Evolutionary conservation across 2,888 invertebrate genomes (phyloP).

Genomic region (Platerodrilus igneus): DNA sequence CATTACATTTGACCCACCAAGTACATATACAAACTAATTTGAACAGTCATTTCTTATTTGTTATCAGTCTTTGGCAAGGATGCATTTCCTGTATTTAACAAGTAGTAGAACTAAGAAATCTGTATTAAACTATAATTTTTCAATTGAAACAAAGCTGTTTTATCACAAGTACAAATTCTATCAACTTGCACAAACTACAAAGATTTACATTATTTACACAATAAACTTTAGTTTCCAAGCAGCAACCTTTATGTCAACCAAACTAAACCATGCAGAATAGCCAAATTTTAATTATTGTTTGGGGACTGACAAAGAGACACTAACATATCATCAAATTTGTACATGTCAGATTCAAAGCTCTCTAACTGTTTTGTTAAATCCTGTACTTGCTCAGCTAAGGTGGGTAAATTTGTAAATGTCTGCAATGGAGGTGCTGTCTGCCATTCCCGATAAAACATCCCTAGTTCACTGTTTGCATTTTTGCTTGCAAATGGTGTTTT

Average conservation of each 20-base stretch:
- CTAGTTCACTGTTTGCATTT: slow-evolving; percentile 68
- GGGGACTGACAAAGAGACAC: slow-evolving; percentile 64
- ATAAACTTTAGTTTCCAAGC: too few relatives aligned
- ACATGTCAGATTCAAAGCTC: slow-evolving; percentile 68
- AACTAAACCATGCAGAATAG: too few relatives aligned
- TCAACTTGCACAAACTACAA: slow-evolving; percentile 22
- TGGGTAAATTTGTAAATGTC: slow-evolving; percentile 46
- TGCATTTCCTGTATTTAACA: slow-evolving; percentile 13
- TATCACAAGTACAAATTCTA: slow-evolving; percentile 24
- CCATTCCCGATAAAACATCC: slow-evolving; percentile 75
- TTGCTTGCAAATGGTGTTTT: slow-evolving; percentile 76
- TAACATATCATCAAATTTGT: slow-evolving; percentile 72
- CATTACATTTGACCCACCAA: too few relatives aligned
- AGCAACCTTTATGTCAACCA: too few relatives aligned
- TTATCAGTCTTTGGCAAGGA: slow-evolving; percentile 32
- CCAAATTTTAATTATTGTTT: slow-evolving; percentile 47
- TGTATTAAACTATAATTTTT: slow-evolving; percentile 4
- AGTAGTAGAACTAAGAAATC: slow-evolving; percentile 7
- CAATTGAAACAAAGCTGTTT: slow-evolving; percentile 13
- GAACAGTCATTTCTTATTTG: slow-evolving; percentile 23
- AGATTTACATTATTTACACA: slow-evolving; percentile 15
- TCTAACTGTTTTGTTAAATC: slow-evolving; percentile 68
- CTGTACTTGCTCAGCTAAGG: slow-evolving; percentile 52
- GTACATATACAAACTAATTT: slow-evolving; percentile 11
- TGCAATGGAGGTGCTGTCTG: slow-evolving; percentile 57